Evolutionary conservation across 2,888 invertebrate species (phyloP), one percentile per base, ranked within the genome.

Genomic region (Blera fallax): DNA sequence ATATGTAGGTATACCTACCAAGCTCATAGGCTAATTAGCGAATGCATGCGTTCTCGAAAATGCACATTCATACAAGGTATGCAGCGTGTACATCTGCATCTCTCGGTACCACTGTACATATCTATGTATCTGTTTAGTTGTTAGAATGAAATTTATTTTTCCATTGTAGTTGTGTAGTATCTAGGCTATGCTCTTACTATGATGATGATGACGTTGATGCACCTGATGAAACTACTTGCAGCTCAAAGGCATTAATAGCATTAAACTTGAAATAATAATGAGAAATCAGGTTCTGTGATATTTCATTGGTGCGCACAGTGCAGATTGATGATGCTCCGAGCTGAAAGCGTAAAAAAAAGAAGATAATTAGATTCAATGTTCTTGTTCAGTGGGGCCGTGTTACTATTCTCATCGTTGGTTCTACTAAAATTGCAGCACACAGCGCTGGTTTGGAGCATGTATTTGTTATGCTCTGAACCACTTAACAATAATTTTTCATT

Each of bases 211-310:
- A 40, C 18, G 65, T 14, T 43, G 67, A 50, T 84, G 74, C 69
- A 84, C 58, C 79, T 69, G 84, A 84, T 69, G 58, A 11, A 64
- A 45, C 69, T 69, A 43, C 74, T 65, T 65, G 48, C 56, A 65
- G 43, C 74, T 65, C 64, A 8, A 14, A 27, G 50, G 21, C 76
- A 70, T 82, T 64, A 64, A 77, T 70, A 76, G 48, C 56, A 81
- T 81, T 76, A 69, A 81, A 81, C 81, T 81, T 77, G 79, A 74
- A 80, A 74, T 62, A 80, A 80, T 84, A 84, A 84, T 84, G 74
- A 32, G 69, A 74, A 79, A 69, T 58, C 84, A 45, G 80, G 84
- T 74, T 80, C 48, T 29, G 32, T 37, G 72, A 45, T 82, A 65
- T 65, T 77, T 70, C 67, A 78, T 78, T 77, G 52, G 65, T 65